phyloP scores from a whole-genome alignment of 2,113 vertebrate species.

The Typhlomys cinereus region DNA sequence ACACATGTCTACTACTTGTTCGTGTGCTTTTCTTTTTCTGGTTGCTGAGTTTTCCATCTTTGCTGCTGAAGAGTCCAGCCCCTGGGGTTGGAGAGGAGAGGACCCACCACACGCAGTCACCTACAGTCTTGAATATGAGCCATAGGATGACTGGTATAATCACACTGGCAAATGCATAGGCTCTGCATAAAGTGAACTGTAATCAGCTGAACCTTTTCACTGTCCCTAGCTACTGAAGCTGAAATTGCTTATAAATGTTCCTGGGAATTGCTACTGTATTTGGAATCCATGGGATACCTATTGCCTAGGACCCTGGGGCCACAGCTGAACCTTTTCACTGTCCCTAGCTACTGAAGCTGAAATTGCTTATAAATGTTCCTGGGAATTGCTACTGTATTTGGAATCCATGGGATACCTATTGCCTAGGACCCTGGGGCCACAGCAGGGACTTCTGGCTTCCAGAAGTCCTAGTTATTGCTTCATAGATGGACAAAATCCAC shows the following conservation, averaged over 20 bases:
- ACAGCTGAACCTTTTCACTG: neutral
- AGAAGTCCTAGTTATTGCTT: neutral
- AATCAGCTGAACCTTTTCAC: neutral
- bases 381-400: neutral
- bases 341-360: neutral
- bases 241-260: neutral
- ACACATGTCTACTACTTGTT: neutral
- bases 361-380: neutral
- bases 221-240: neutral
- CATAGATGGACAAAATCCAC: no score
- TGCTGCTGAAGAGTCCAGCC: neutral
- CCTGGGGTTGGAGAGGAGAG: neutral
- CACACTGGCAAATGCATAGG: neutral
- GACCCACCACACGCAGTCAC: no score
- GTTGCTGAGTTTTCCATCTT: neutral
- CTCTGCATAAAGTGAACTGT: neutral
- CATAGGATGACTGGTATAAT: neutral
- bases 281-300: neutral
- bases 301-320: neutral
- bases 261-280: neutral
- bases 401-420: neutral
- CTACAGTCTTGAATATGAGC: neutral
- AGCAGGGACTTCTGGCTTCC: neutral
- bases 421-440: neutral
- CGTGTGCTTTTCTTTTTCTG: accelerated